A percentile compares a stretch with the other conserved stretches of the same genome.
These are phyloP conservation scores for Zaprionus lachaisei DNA, from an alignment of 1,140 invertebrate genomes.

Conservation along the genomic window DNA sequence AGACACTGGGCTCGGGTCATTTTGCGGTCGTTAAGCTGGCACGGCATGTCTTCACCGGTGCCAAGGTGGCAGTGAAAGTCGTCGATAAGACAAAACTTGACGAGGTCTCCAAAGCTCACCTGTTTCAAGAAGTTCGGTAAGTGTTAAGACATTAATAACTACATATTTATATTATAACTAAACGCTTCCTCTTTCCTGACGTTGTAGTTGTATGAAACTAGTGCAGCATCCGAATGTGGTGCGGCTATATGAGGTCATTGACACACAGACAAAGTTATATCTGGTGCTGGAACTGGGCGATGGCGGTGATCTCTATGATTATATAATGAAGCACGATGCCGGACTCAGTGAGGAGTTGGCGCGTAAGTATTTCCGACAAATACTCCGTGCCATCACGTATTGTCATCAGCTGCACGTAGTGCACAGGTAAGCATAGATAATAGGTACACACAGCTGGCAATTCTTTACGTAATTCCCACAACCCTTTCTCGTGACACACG, in stretches of 20 bases:
- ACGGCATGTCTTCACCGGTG: constrained; percentile 99
- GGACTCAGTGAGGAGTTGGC: constrained; percentile 92
- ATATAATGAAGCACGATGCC: constrained; percentile 98
- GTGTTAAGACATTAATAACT: background rate
- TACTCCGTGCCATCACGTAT: constrained; percentile 98
- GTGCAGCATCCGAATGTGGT: constrained; percentile 99
- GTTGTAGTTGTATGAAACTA: constrained; percentile 96
- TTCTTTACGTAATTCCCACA: constrained; percentile 60
- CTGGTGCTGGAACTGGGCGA: constrained; percentile 99
- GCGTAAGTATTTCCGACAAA: constrained; percentile 97
- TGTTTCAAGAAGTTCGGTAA: constrained; percentile 95
- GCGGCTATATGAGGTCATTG: constrained; percentile 99
- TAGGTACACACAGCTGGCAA: constrained; percentile 9
- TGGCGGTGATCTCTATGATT: constrained; percentile 99
- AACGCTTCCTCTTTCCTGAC: background rate
- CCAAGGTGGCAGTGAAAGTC: constrained; percentile 97
- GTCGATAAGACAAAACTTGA: constrained; percentile 99
- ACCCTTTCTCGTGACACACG: constrained; percentile 85
- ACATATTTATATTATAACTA: background rate
- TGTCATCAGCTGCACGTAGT: constrained; percentile 97
- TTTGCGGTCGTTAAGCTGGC: constrained; percentile 99
- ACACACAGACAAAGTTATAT: constrained; percentile 98
- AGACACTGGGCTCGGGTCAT: constrained; percentile 97
- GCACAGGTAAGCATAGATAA: constrained; percentile 89
- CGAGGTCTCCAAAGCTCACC: constrained; percentile 97